Conservation (phyloP, 2,113 vertebrate genomes). For the Corythornis madagascariensis region DNA sequence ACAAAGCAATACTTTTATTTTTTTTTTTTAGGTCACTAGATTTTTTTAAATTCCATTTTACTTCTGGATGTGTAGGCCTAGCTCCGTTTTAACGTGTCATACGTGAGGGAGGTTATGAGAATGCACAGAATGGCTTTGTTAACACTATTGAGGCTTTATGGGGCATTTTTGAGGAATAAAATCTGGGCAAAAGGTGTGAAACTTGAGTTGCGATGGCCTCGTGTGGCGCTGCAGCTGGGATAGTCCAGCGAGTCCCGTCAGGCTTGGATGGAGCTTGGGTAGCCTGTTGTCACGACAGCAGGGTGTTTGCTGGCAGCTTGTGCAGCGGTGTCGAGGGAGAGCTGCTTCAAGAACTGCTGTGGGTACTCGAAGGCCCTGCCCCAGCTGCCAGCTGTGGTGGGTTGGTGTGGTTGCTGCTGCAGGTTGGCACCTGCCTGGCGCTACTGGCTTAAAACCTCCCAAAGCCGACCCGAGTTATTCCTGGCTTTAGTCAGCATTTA, state of each 20-base stretch:
- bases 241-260: fast-evolving
- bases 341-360: constrained; percentile 3
- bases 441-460: neutral
- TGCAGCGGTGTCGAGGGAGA: neutral
- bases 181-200: neutral
- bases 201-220: neutral
- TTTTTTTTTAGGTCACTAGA: neutral
- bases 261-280: neutral
- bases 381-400: neutral
- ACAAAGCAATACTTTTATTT: neutral
- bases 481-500: neutral
- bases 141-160: neutral
- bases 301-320: neutral
- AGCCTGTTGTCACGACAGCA: neutral
- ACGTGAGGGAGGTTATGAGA: neutral
- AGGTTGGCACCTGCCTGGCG: neutral
- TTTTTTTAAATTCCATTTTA: neutral
- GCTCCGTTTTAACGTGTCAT: neutral
- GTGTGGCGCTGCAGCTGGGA: neutral
- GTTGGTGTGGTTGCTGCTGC: neutral
- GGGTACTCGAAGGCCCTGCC: neutral
- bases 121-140: neutral
- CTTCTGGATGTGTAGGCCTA: neutral
- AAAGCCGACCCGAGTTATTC: neutral
- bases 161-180: neutral